Evolutionary conservation across 1,140 invertebrate genomes (phyloP), one percentile per base, ranked within the genome.

Genomic region (Chironomus tepperi): DNA sequence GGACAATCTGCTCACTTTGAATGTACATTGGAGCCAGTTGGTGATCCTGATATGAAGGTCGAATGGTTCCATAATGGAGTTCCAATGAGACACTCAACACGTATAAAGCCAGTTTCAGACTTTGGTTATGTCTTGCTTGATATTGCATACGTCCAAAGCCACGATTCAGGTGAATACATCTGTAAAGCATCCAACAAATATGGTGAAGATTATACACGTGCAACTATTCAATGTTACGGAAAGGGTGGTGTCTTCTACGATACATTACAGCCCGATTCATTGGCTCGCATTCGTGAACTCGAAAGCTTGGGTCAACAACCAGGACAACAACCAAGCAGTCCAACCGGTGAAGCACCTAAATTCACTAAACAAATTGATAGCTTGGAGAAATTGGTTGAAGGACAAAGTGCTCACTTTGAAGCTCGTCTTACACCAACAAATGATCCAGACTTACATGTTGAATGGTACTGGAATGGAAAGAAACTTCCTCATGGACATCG

Each of bases 111-210:
- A 76, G 91, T 97, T 0, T 96, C 94, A 76, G 96, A 98, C 82
- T 98, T 98, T 84, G 96, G 96, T 72, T 98, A 94, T 83, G 96
- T 98, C 10, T 90, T 97, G 1, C 88, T 98, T 84, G 96, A 98
- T 78, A 96, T 99, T 78, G 91, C 95, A 57, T 96, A 95, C 76
- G 91, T 96, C 16, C 94, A 96, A 85, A 90, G 91, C 75, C 94
- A 97, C 76, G 97, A 99, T 81, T 91, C 91, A 76, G 97, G 97
- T 43, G 93, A 97, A 84, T 96, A 96, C 77, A 88, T 95, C 10
- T 97, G 95, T 83, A 90, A 90, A 79, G 93, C 93, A 7, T 42
- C 87, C 78, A 96, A 96, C 81, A 94, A 93, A 83, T 94, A 94
- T 77, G 95, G 95, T 15, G 91, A 94, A 85, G 95, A 97, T 83